Evolutionary conservation across 2,797 vertebrate genomes (phyloP), one percentile per base, ranked within the genome.

Genomic region (Chelon auratus): DNA sequence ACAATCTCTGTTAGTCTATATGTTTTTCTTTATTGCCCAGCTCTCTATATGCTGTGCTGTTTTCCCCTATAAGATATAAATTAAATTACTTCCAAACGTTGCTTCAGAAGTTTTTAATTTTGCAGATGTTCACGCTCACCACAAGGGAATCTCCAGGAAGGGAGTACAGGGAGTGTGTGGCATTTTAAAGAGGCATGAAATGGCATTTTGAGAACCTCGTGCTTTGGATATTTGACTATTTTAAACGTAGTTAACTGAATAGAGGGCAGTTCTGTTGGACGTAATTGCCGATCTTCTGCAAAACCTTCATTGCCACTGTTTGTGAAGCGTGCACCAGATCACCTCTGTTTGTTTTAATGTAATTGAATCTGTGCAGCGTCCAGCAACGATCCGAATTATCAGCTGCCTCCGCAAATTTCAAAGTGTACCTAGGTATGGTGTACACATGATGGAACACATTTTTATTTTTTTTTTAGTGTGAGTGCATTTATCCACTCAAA

Each of bases 51-150:
- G 48, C 47, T 12, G 12, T 54, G 24, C 57, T 54, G 7, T 17
- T 17, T 33, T 15, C 30, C 30, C 30, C 30, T 7, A 11, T 10
- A 0, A 68, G 66, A 53, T 56, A 57, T 3, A 5, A 15, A 56
- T 47, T 45, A 17, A 76, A 50, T 64, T 26, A 37, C 33, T 22
- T 58, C 51, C n/a, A 20, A 30, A 40, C 20, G 30, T 57, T 26
- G 22, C 37, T 26, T 77, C 51, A 55, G 42, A 33, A 51, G 43
- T 68, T 68, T 33, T 72, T 68, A 43, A 72, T 77, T 78, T 64
- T 39, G 66, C 82, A 82, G 66, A 71, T 75, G 69, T 79, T 78
- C 14, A 17, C 0, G 0, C 12, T 55, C 3, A 14, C 53, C 64
- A 39, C 14, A 7, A 36, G 12, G 39, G 47, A 74, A 37, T 17